phyloP scores from a whole-genome alignment of 2,113 vertebrate species.

The Polypterus senegalus region DNA sequence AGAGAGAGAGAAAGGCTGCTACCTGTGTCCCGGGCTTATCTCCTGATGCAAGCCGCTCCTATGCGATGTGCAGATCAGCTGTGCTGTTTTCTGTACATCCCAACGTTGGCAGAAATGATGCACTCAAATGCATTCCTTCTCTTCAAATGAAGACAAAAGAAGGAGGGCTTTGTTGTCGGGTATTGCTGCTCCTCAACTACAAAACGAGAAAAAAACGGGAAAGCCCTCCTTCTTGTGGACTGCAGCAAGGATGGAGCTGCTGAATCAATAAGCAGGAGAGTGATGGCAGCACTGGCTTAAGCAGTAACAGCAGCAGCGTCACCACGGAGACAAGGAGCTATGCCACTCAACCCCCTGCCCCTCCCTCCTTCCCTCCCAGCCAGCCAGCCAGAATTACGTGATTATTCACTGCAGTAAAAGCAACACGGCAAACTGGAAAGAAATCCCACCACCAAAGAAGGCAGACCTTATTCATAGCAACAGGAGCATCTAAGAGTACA shows the following conservation, averaged over 20 bases:
- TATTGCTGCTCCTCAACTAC: background rate
- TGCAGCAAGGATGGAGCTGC: constrained; percentile 35
- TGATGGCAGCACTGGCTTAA: constrained; percentile 21
- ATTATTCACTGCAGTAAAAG: no score
- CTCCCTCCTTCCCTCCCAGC: constrained; percentile 8
- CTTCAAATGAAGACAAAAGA: constrained; percentile 9
- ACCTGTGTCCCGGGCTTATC: constrained; percentile 34
- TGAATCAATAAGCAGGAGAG: constrained; percentile 43
- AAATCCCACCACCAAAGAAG: no score
- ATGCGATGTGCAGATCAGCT: constrained; percentile 23
- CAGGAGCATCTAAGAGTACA: no score
- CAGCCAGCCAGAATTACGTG: constrained; percentile 14
- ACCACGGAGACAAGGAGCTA: constrained; percentile 33
- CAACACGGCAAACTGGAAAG: no score
- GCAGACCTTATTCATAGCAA: no score
- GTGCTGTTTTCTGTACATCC: constrained; percentile 26
- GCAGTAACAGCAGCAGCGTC: constrained; percentile 39
- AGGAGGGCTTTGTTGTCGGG: constrained; percentile 10
- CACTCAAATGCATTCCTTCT: constrained; percentile 35
- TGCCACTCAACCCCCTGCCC: constrained; percentile 21
- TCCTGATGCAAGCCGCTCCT: constrained; percentile 23
- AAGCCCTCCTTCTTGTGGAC: constrained; percentile 1
- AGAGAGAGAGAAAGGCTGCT: constrained; percentile 14
- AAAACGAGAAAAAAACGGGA: background rate
- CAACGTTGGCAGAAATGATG: constrained; percentile 15